These are phyloP conservation scores for Manis javanica DNA, from an alignment of 2,797 vertebrate species.

Conservation along the genomic window DNA sequence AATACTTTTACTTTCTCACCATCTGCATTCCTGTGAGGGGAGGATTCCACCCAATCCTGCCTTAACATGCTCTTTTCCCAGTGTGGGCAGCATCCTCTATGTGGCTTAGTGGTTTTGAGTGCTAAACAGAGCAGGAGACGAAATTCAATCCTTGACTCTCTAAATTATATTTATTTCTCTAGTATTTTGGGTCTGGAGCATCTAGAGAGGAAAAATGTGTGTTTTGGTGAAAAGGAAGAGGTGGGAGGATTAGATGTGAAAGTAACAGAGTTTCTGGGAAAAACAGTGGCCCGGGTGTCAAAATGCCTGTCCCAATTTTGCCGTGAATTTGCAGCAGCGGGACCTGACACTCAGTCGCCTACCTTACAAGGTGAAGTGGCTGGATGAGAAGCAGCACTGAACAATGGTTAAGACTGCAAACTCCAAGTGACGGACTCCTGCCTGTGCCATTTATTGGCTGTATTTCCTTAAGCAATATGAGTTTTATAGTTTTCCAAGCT, in stretches of 20 bases:
- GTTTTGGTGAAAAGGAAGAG: constrained; percentile 50
- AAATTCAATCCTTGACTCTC: constrained; percentile 47
- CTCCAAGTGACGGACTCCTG: not conserved
- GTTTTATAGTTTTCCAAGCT: not conserved
- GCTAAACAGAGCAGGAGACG: constrained; percentile 47
- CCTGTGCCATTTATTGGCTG: not conserved
- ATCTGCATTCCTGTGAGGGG: constrained; percentile 12
- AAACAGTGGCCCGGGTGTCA: not conserved
- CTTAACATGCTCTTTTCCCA: constrained; percentile 23
- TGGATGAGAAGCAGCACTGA: not conserved
- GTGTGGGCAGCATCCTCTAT: not conserved
- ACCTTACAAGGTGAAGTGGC: not conserved
- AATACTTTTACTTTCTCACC: not conserved
- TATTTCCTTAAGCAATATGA: not conserved
- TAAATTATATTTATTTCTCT: constrained; percentile 72
- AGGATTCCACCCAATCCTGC: not conserved
- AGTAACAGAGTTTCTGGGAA: constrained; percentile 24
- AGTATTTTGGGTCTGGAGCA: constrained; percentile 54
- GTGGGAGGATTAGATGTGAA: not conserved
- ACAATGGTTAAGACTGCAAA: not conserved
- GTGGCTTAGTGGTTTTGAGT: constrained; percentile 72
- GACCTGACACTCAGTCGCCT: not conserved
- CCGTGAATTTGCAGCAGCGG: not conserved
- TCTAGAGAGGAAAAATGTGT: constrained; percentile 15
- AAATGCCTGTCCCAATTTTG: not conserved